A percentile compares a stretch with the other conserved stretches of the same genome.
Evolutionary conservation across 92 coral and sea anemone genomes (phyloP).

Genomic region (Porites lobata): DNA sequence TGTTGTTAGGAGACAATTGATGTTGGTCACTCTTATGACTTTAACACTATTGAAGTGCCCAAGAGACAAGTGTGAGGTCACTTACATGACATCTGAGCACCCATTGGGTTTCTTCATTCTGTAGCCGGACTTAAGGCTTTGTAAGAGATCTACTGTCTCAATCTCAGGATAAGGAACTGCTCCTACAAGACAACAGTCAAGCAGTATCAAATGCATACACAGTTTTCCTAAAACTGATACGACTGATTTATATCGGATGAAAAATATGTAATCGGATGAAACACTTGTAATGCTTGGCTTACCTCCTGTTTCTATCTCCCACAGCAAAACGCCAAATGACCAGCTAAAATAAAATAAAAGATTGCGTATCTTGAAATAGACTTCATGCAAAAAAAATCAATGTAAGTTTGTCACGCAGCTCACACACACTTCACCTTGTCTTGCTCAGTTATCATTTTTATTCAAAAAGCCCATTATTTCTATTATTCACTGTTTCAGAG

Average conservation of each 20-base stretch:
- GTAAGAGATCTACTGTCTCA: constrained; percentile 53
- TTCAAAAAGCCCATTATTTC: no score
- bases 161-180: constrained; percentile 70
- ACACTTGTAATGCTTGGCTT: background rate
- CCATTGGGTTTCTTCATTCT: constrained; percentile 67
- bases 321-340: constrained; percentile 82
- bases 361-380: no score
- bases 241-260: background rate
- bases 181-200: constrained; percentile 34
- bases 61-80: background rate
- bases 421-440: no score
- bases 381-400: no score
- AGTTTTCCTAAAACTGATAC: background rate
- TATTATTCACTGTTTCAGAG: no score
- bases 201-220: background rate
- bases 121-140: constrained; percentile 70
- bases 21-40: no score
- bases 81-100: constrained; percentile 72
- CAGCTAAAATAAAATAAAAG: constrained; percentile 55
- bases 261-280: background rate
- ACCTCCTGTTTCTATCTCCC: constrained; percentile 94
- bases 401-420: no score
- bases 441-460: no score
- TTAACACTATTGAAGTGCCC: no score
- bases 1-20: no score